Evolutionary conservation across 2,113 vertebrate species (phyloP).

Genomic region (Corydoras maculifer): DNA sequence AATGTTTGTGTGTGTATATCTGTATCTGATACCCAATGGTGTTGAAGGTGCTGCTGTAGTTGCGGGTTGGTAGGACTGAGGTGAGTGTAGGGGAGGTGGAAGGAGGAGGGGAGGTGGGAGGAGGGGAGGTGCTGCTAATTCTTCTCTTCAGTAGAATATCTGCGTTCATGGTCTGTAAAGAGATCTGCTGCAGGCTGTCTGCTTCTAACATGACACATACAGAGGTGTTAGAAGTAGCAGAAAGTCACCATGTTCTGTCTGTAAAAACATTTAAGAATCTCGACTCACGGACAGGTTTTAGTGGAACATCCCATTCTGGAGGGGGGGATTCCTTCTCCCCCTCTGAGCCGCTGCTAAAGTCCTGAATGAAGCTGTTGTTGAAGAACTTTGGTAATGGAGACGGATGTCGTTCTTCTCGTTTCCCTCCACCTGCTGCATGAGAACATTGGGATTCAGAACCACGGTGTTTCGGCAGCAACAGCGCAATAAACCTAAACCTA

Average conservation of each 20-base stretch:
- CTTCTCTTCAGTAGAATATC: conserved; percentile 89
- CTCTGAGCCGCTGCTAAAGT: conserved; percentile 82
- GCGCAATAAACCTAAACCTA: no score
- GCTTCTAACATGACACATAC: conserved; percentile 61
- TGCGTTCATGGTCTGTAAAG: conserved; percentile 90
- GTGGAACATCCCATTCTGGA: conserved; percentile 91
- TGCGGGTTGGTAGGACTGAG: conserved; percentile 49
- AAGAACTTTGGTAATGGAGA: conserved; percentile 44
- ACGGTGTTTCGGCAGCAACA: conserved; percentile 28
- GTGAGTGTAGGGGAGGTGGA: conserved; percentile 65
- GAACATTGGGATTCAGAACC: conserved; percentile 4
- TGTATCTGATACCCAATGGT: conserved; percentile 52
- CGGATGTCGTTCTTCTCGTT: conserved; percentile 76
- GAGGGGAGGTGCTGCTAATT: conserved; percentile 73
- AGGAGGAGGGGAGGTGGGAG: conserved; percentile 73
- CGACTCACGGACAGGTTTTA: conserved; percentile 78
- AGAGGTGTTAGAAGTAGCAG: no score
- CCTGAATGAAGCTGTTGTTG: no score
- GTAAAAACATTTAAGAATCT: not conserved
- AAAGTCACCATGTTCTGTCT: no score
- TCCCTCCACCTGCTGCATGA: conserved; percentile 48
- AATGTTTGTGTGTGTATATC: no score
- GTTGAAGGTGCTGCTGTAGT: conserved; percentile 89
- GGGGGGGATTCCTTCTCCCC: conserved; percentile 91
- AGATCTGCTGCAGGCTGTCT: conserved; percentile 93